Base-by-base conservation (phyloP, 2,888 invertebrate genomes). In the Abrostola tripartita region DNA sequence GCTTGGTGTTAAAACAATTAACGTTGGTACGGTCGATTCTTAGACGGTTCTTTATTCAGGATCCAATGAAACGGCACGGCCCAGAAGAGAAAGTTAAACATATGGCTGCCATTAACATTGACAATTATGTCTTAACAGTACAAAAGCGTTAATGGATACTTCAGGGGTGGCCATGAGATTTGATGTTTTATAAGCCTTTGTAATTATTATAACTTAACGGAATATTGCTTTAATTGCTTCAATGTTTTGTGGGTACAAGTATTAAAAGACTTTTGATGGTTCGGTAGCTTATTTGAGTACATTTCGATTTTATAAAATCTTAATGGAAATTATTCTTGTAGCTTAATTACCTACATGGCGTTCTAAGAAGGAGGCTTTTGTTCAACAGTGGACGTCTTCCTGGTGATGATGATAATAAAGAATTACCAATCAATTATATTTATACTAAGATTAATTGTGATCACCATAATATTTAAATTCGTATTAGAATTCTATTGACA, bases 61-160 rank as follows among this genome's bases (percentile, higher is more conserved):
- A 65, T 63, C 55, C 50, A 5, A 55, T 76, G 71, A 76, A 76
- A 72, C 58, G 62, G 65, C 73, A 74, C 65, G 73, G 61, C 70
- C 69, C 68, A 68, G 66, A 71, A 73, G 82, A 78, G 85, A 86
- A 83, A 87, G 86, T 84, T 82, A 85, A 89, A 84, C 85, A 84
- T 76, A 89, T 87, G 84, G 83, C 68, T 65, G 74, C 84, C 85
- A 90, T 89, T 90, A 88, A 76, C 79, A 77, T 82, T 81, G 83
- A 88, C 88, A 88, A 75, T 70, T 75, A 71, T 65, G 71, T 76
- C 71, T 79, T 78, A 82, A 82, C 85, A 83, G 87, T 84, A 89
- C 86, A 86, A 86, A 85, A 83, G 84, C 82, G 78, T 79, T 82
- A 82, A 83, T 81, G 76, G 81, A 81, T 66, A 64, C 65, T 74